phyloP scores from a whole-genome alignment of 1,140 invertebrate species.

The Maniola jurtina region DNA sequence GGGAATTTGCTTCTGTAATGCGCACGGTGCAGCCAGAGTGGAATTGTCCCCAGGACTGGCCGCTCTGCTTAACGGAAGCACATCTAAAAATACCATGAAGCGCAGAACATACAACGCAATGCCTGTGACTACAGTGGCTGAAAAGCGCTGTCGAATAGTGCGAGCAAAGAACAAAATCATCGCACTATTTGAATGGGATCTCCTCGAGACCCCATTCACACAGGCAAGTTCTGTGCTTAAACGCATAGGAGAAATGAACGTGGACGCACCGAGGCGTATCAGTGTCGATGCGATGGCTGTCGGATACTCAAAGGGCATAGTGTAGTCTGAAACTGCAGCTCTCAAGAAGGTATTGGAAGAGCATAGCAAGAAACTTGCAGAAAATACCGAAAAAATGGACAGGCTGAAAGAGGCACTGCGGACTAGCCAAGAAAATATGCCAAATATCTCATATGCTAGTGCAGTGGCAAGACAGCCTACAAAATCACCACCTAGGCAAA shows the following conservation, averaged over 20 bases:
- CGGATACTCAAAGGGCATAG: constrained; percentile 13
- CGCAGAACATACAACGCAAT: constrained; percentile 13
- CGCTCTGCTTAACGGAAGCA: constrained; percentile 10
- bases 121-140: constrained; percentile 1
- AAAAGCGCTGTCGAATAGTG: constrained; percentile 6
- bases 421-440: no score
- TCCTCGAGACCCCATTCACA: constrained; percentile 14
- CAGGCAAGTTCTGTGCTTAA: constrained; percentile 6
- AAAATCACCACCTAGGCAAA: no score
- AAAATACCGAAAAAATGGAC: no score
- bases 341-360: no score
- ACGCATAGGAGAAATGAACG: not conserved
- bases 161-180: constrained; percentile 13
- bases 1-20: constrained; percentile 9
- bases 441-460: no score
- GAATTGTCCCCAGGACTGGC: constrained; percentile 16
- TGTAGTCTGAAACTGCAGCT: no score
- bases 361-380: no score
- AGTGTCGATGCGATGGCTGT: constrained; percentile 30
- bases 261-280: constrained; percentile 10
- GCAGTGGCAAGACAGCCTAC: no score
- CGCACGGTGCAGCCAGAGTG: not conserved
- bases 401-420: no score
- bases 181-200: constrained; percentile 9
- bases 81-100: constrained; percentile 8